phyloP scores from a whole-genome alignment of 2,797 vertebrate genomes.

The Amblyraja radiata region DNA sequence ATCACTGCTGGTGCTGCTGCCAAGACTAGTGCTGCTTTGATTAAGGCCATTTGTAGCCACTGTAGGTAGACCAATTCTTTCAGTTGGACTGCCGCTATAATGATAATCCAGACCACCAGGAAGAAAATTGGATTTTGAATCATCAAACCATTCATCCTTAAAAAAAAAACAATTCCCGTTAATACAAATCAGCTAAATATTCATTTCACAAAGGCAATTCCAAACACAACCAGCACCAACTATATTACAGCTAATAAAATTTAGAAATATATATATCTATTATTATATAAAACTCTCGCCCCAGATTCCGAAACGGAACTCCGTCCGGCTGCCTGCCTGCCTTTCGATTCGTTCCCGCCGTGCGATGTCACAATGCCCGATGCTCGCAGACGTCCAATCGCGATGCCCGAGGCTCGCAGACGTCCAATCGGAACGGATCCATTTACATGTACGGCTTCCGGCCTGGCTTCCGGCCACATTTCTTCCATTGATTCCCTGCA shows the following conservation, averaged over 20 bases:
- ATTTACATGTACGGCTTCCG: too few relatives aligned
- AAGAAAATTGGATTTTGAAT: slow-evolving; percentile 66
- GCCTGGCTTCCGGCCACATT: too few relatives aligned
- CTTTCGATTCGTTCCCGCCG: too few relatives aligned
- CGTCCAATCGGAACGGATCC: too few relatives aligned
- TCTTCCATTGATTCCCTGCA: too few relatives aligned
- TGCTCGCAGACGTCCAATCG: too few relatives aligned
- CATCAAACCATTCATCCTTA: slow-evolving; percentile 71
- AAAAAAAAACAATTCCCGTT: slow-evolving; percentile 38
- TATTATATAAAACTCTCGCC: too few relatives aligned
- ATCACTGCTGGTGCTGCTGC: slow-evolving; percentile 84
- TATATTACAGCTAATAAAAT: background rate
- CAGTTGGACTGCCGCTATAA: slow-evolving; percentile 58
- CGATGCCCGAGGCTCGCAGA: too few relatives aligned
- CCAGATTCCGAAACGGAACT: too few relatives aligned
- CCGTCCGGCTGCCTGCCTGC: too few relatives aligned
- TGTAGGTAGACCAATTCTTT: slow-evolving; percentile 54
- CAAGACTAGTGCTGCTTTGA: slow-evolving; percentile 84
- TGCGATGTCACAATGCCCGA: too few relatives aligned
- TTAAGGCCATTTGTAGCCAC: slow-evolving; percentile 74
- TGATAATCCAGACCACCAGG: slow-evolving; percentile 70
- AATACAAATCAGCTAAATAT: background rate
- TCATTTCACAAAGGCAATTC: background rate
- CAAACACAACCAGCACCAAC: background rate
- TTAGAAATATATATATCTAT: background rate